Evolutionary conservation across 2,888 invertebrate species (phyloP).

Genomic region (Metallyticus violacea): DNA sequence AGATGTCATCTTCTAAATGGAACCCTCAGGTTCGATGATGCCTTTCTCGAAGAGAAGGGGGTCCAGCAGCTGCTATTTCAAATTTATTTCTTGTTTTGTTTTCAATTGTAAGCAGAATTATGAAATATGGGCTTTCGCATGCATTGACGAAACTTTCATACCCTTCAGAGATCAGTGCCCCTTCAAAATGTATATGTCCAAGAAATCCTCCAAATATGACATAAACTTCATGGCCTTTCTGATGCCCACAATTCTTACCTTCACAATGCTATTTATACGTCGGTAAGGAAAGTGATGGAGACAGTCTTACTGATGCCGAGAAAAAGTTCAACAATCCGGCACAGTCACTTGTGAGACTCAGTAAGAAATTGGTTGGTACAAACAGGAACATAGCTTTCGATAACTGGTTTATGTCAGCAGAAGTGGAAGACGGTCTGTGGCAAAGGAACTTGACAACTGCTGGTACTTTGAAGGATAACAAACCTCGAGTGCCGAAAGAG

Average conservation of each 20-base stretch:
- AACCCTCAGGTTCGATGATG: neutral
- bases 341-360: slow-evolving; percentile 32
- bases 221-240: slow-evolving; percentile 34
- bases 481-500: slow-evolving; percentile 30
- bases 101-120: neutral
- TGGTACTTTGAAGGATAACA: slow-evolving; percentile 36
- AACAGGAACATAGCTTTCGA: slow-evolving; percentile 38
- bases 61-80: neutral
- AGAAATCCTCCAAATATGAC: slow-evolving; percentile 36
- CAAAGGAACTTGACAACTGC: slow-evolving; percentile 33
- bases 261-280: slow-evolving; percentile 28
- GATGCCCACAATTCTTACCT: slow-evolving; percentile 34
- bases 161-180: slow-evolving; percentile 30
- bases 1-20: neutral
- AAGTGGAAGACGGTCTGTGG: slow-evolving; percentile 32
- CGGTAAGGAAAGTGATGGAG: slow-evolving; percentile 28
- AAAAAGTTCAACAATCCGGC: slow-evolving; percentile 31
- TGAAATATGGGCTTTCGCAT: slow-evolving; percentile 22
- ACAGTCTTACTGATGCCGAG: slow-evolving; percentile 22
- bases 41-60: neutral
- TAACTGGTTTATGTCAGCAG: slow-evolving; percentile 37
- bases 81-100: neutral
- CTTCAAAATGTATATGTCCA: slow-evolving; percentile 33
- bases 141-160: slow-evolving; percentile 27
- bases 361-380: slow-evolving; percentile 28